phyloP scores from a whole-genome alignment of 2,113 vertebrate genomes.

The Osmerus mordax region DNA sequence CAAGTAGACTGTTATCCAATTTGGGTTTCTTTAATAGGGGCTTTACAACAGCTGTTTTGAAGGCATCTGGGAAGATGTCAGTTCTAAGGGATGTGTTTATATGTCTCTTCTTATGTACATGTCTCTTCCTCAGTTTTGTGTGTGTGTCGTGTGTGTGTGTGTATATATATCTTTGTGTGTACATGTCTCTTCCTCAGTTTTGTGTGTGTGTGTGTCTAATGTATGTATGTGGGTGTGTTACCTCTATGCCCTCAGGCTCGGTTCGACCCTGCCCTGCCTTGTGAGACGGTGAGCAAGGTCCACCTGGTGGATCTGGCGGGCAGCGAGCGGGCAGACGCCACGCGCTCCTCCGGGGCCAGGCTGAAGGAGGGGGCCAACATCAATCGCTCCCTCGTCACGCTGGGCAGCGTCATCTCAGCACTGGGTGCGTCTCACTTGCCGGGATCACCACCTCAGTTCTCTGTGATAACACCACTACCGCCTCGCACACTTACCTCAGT shows the following conservation, averaged over 20 bases:
- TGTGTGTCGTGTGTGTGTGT: not conserved
- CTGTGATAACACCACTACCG: no score
- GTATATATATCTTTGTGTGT: no score
- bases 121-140: not conserved
- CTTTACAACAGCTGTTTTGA: no score
- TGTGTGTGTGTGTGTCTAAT: not conserved
- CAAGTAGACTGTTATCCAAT: no score
- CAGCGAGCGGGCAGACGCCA: constrained; percentile 87
- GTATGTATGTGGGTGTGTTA: not conserved
- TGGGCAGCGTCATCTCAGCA: constrained; percentile 94
- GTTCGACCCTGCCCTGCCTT: constrained; percentile 88
- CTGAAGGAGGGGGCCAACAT: constrained; percentile 95
- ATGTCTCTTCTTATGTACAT: no score
- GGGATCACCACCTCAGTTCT: no score
- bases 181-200: not conserved
- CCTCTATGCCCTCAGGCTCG: constrained; percentile 71
- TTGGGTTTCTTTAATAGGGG: no score
- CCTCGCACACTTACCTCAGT: no score
- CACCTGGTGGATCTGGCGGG: constrained; percentile 94
- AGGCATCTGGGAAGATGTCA: no score
- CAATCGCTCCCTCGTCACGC: constrained; percentile 92
- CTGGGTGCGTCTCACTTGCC: constrained; percentile 74
- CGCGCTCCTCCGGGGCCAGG: constrained; percentile 78
- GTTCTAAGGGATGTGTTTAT: no score
- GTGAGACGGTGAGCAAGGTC: constrained; percentile 92